Evolutionary conservation across 2,888 invertebrate genomes (phyloP).

Genomic region (Conus canariensis): DNA sequence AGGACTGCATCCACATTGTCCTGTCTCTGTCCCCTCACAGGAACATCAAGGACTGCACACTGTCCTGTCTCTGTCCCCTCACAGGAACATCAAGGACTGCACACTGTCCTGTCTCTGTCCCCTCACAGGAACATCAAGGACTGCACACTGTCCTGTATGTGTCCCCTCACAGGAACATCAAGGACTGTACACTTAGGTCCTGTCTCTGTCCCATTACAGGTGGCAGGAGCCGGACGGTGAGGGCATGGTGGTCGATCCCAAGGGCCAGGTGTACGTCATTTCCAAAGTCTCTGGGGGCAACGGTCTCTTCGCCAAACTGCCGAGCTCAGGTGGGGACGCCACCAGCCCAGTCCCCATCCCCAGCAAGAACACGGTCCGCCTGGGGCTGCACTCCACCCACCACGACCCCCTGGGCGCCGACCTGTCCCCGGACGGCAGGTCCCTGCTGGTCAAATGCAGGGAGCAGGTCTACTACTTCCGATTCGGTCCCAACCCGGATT

Average conservation of each 20-base stretch:
- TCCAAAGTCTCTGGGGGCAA: slow-evolving; percentile 51
- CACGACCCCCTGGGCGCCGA: slow-evolving; percentile 42
- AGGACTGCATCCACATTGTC: too few relatives aligned
- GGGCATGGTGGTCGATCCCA: slow-evolving; percentile 55
- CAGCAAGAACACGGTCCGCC: slow-evolving; percentile 19
- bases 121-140: too few relatives aligned
- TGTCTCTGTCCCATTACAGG: slow-evolving; percentile 35
- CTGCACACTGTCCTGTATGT: too few relatives aligned
- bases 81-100: too few relatives aligned
- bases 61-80: too few relatives aligned
- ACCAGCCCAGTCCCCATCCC: background rate
- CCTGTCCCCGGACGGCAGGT: slow-evolving; percentile 47
- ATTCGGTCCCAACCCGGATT: slow-evolving; percentile 29
- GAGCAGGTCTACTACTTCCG: slow-evolving; percentile 35
- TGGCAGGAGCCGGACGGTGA: slow-evolving; percentile 55
- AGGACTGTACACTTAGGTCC: too few relatives aligned
- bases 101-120: too few relatives aligned
- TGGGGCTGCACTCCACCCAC: background rate
- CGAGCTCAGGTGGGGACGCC: slow-evolving; percentile 33
- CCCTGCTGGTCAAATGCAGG: slow-evolving; percentile 45
- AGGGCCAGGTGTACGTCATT: slow-evolving; percentile 54
- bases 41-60: too few relatives aligned
- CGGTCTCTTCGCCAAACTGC: slow-evolving; percentile 50
- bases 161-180: too few relatives aligned
- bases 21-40: too few relatives aligned